Evolutionary conservation across 1,140 invertebrate genomes (phyloP), one percentile per base, ranked within the genome.

Genomic region (Araneus ventricosus): DNA sequence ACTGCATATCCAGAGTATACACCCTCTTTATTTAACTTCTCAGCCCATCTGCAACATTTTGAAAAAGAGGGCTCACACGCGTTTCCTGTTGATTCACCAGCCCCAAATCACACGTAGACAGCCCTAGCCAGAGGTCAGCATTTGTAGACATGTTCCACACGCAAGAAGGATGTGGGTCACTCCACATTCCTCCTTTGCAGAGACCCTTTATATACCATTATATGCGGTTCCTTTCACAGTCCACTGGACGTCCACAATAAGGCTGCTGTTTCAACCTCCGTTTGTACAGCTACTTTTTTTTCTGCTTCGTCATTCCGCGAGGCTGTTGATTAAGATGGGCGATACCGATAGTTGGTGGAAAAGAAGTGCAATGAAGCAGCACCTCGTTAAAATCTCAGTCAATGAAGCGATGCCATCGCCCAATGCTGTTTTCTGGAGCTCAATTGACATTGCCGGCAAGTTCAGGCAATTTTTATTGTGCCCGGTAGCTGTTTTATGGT

Each of bases 111-210:
- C 80, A 41, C 45, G 45, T 45, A n/a, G 24, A 45, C 39, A 45
- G 37, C 52, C 57, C 27, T 22, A 10, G 59, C 17, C 52, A 59
- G 52, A 59, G 84, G 84, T 86, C 84, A 86, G 24, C 52, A 59
- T 86, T 59, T 59, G 45, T 59, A 61, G 84, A 86, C 52, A 59
- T 27, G 45, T 59, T 57, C 82, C 82, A 85, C 82, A 57, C n/a
- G 52, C 84, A 20, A 34, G 57, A 61, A n/a, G 27, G 84, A 86
- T 86, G 84, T 86, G 84, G 84, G 84, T 86, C 84, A 86, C 30
- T 45, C 57, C 22, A 37, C 14, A 30, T 52, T n/a, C 59, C 59
- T 30, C 27, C 59, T 17, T 86, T 22, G 6, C 57, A 20, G 45
- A 14, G 52, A 8, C 30, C 52, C 52, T 86, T 22, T 86, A 20